A percentile compares a stretch with the other conserved stretches of the same genome.
Conservation (phyloP, 2,113 vertebrate genomes). For the Dissostichus mawsoni region DNA sequence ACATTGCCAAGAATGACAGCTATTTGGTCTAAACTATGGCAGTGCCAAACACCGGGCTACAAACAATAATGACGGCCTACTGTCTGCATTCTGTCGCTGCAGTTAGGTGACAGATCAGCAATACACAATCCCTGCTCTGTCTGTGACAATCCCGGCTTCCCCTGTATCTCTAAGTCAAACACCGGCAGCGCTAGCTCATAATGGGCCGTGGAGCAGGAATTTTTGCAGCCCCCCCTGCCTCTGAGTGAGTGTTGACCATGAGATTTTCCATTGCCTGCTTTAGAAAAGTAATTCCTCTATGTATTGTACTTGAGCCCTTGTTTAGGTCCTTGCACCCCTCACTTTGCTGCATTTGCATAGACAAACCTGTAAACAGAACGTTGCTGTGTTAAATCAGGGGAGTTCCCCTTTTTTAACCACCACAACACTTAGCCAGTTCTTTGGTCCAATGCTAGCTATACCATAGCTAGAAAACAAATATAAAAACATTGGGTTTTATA, state of each 20-base stretch:
- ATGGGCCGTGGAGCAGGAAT: slow-evolving; percentile 76
- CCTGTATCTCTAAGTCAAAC: slow-evolving; percentile 56
- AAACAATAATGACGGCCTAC: slow-evolving; percentile 72
- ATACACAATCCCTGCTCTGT: slow-evolving; percentile 80
- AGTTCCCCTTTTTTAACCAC: too few relatives aligned
- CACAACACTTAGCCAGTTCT: neutral
- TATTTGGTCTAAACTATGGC: slow-evolving; percentile 67
- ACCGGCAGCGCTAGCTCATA: slow-evolving; percentile 55
- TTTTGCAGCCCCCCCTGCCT: slow-evolving; percentile 52
- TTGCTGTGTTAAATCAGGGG: neutral
- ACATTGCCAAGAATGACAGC: slow-evolving; percentile 61
- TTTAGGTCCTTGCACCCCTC: neutral
- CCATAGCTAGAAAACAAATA: neutral
- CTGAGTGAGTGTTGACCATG: slow-evolving; percentile 57
- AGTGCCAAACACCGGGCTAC: slow-evolving; percentile 44
- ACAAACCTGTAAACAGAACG: neutral
- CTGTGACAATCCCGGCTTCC: slow-evolving; percentile 67
- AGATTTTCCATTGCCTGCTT: slow-evolving; percentile 54
- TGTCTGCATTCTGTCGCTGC: slow-evolving; percentile 73
- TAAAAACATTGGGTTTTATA: neutral
- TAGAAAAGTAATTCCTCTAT: slow-evolving; percentile 31
- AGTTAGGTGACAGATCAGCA: slow-evolving; percentile 79
- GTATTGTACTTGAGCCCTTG: slow-evolving; percentile 23
- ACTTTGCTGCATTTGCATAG: neutral
- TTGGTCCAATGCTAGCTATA: neutral